phyloP scores from a whole-genome alignment of 2,113 vertebrate species.

The Apodemus speciosus region DNA sequence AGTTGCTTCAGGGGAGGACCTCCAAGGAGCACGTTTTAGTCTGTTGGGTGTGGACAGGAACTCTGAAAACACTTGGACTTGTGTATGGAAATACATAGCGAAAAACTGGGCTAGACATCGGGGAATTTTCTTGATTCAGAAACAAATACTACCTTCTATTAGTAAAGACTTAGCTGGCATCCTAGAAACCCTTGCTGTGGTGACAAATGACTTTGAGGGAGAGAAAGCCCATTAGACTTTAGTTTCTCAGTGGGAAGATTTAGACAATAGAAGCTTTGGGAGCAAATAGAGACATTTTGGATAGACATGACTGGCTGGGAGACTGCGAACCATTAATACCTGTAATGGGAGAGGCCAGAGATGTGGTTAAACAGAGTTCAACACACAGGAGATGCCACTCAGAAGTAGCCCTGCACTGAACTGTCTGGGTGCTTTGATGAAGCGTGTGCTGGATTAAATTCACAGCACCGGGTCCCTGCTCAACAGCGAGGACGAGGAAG shows the following conservation, averaged over 20 bases:
- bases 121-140: slow-evolving; percentile 25
- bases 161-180: background rate
- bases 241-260: background rate
- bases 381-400: background rate
- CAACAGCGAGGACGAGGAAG: background rate
- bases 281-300: background rate
- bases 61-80: slow-evolving; percentile 9
- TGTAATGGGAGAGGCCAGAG: background rate
- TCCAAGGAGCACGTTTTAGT: background rate
- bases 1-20: background rate
- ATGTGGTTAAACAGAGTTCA: background rate
- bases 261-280: background rate
- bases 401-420: background rate
- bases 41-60: background rate
- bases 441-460: background rate
- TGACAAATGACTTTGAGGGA: slow-evolving; percentile 27
- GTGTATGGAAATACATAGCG: background rate
- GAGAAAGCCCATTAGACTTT: background rate
- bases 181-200: slow-evolving; percentile 5
- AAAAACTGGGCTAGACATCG: slow-evolving; percentile 23
- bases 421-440: background rate
- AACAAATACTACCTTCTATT: slow-evolving; percentile 39
- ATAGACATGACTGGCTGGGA: background rate
- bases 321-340: background rate
- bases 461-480: background rate